A percentile compares a stretch with the other conserved stretches of the same genome.
Evolutionary conservation across 2,797 vertebrate species (phyloP).

Genomic region (Molossus alvarezi): DNA sequence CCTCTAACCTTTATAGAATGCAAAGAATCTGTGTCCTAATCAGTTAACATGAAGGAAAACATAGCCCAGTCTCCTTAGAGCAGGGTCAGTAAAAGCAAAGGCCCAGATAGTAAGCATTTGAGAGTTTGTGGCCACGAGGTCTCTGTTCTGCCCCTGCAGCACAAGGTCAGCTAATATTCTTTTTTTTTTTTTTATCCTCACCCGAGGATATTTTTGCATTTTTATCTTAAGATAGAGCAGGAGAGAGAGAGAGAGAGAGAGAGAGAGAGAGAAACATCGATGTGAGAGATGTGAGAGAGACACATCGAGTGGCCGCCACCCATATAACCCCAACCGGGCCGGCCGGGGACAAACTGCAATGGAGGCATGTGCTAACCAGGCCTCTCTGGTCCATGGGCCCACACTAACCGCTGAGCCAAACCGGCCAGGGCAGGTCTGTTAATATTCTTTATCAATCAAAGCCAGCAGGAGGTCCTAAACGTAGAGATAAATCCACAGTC

Average conservation of each 20-base stretch:
- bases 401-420: too few species aligned
- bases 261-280: too few species aligned
- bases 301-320: too few species aligned
- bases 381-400: too few species aligned
- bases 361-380: too few species aligned
- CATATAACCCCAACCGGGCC: too few species aligned
- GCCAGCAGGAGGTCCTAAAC: background rate
- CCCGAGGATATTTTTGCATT: too few species aligned
- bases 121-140: background rate
- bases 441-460: constrained; percentile 12
- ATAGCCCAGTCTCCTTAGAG: background rate
- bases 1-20: constrained; percentile 45
- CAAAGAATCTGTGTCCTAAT: background rate
- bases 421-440: background rate
- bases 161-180: background rate
- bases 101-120: background rate
- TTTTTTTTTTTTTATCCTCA: background rate
- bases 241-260: too few species aligned
- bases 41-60: constrained; percentile 43
- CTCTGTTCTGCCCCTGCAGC: background rate
- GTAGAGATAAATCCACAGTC: background rate
- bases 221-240: too few species aligned
- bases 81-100: background rate
- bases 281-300: too few species aligned
- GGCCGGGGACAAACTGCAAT: too few species aligned